Conservation (phyloP, 30 jellyfish, hydroid and myxozoan genomes). For the Pseudorhiza aurosa region DNA sequence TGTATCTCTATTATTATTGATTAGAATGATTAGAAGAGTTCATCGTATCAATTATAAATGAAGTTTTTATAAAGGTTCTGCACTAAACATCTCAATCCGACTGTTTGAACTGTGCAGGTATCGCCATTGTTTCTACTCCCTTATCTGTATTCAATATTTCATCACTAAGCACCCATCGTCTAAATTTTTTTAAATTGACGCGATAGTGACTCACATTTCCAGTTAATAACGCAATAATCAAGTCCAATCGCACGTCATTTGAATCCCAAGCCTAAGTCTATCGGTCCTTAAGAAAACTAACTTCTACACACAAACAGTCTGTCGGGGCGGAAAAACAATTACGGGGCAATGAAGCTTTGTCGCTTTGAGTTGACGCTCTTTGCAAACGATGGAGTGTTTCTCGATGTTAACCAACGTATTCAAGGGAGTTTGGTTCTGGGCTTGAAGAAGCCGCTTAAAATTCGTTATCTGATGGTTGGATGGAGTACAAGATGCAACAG, state of each 20-base stretch:
- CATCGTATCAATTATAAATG: constrained; percentile 1
- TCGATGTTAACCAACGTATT: neutral
- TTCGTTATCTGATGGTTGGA: constrained; percentile 52
- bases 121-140: neutral
- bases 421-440: constrained; percentile 11
- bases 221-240: too few relatives aligned
- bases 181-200: neutral
- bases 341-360: neutral
- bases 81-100: neutral
- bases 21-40: too few relatives aligned
- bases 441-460: neutral
- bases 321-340: too few relatives aligned
- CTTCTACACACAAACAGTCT: too few relatives aligned
- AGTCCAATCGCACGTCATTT: too few relatives aligned
- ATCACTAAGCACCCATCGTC: neutral
- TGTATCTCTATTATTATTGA: too few relatives aligned
- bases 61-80: neutral
- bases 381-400: constrained; percentile 8
- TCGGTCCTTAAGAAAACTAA: too few relatives aligned
- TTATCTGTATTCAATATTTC: neutral
- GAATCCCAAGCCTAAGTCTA: too few relatives aligned
- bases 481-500: constrained; percentile 40
- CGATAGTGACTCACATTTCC: neutral
- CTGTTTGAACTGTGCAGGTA: neutral
- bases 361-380: neutral